Base-by-base conservation (phyloP, 2,888 invertebrate species). In the Cephus nigrinus region DNA sequence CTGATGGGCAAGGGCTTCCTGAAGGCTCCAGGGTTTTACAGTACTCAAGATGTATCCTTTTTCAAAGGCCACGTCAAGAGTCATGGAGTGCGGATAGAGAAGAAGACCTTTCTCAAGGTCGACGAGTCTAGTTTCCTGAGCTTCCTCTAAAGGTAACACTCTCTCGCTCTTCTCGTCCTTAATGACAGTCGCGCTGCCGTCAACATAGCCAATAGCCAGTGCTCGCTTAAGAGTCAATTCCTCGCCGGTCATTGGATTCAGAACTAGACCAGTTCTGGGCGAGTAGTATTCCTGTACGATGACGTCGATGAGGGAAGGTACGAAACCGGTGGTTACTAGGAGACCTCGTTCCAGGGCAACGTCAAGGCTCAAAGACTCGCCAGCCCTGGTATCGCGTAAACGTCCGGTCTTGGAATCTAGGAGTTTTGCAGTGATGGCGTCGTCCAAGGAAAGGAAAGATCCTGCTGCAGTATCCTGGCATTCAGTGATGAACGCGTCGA, bases 21-120 rank as follows among this genome's bases (percentile, higher is more conserved):
- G 96, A 79, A 97, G 92, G 0, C 97, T 96, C 94, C 96, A 95
- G 0, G 97, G 97, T 86, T 96, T 95, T 77, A 94, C 94, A 40
- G 96, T 95, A 86, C 95, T 96, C 40, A 97, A 92, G 71, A 97
- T 93, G 88, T 96, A 96, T 11, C 97, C 97, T 89, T 96, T 97
- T 75, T 95, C 94, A 84, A 95, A 94, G 3, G 97, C 97, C 84
- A 96, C 94, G 90, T 96, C 96, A 69, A 97, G 92, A 76, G 95
- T 95, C 88, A 96, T 93, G 2, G 89, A 84, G 81, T 93, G 92
- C 0, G 97, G 97, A 81, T 94, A 93, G 1, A 94, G 94, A 35
- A 97, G 91, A 34, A 95, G 90, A 69, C 97, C 97, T 82, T 93
- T 93, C 75, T 95, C 93, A 73, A 95, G 92, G 90, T 97, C 96